phyloP scores from a whole-genome alignment of 92 coral and sea anemone genomes.

The Porites divaricata region DNA sequence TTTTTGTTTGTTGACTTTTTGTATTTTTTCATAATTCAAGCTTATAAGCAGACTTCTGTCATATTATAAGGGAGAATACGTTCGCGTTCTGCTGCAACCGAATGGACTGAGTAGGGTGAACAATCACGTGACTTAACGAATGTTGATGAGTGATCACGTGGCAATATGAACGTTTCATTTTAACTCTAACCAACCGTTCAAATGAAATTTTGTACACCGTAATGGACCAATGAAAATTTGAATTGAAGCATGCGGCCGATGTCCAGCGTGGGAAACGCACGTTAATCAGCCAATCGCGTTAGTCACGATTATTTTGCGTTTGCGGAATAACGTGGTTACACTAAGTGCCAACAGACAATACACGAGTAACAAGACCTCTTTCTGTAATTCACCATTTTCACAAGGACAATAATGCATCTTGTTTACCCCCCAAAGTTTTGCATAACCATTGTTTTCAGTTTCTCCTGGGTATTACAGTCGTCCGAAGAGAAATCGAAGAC shows the following conservation, averaged over 20 bases:
- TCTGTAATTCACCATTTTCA: neutral
- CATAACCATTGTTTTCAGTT: too few relatives aligned
- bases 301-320: neutral
- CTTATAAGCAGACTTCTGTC: neutral
- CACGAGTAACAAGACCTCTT: neutral
- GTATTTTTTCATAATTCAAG: slow-evolving; percentile 18
- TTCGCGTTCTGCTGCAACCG: neutral
- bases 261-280: neutral
- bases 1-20: slow-evolving; percentile 19
- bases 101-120: neutral
- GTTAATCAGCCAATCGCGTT: neutral
- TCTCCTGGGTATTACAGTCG: too few relatives aligned
- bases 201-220: neutral
- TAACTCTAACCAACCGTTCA: neutral
- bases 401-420: too few relatives aligned
- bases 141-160: neutral
- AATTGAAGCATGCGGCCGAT: neutral
- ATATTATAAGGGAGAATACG: neutral
- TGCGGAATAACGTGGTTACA: neutral
- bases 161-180: neutral
- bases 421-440: too few relatives aligned
- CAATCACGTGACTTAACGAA: neutral
- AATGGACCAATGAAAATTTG: neutral
- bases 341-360: neutral
- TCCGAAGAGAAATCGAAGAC: too few relatives aligned